These are phyloP conservation scores for Calameuta idolon DNA, from an alignment of 2,888 invertebrate genomes.

Conservation along the genomic window DNA sequence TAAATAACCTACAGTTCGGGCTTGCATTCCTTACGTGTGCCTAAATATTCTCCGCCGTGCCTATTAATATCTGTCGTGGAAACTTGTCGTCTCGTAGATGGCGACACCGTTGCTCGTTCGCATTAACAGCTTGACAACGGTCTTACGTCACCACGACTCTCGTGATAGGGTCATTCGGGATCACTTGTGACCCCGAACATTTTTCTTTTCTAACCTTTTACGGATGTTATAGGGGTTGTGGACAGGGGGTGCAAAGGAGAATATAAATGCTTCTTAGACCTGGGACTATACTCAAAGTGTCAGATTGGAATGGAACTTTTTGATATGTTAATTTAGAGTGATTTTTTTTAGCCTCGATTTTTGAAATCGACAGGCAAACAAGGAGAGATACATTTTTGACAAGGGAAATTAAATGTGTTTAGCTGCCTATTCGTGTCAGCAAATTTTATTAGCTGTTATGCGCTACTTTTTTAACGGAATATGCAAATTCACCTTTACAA, in stretches of 20 bases:
- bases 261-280: not conserved
- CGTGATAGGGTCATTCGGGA: not conserved
- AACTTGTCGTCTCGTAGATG: not conserved
- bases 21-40: not conserved
- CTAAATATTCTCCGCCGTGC: not conserved
- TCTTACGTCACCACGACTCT: not conserved
- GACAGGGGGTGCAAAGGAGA: not conserved
- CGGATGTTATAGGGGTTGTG: not conserved
- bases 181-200: not conserved
- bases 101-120: not conserved
- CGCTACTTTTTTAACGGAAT: not conserved
- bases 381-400: not conserved
- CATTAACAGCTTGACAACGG: not conserved
- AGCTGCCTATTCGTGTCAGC: not conserved
- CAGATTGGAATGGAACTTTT: not conserved
- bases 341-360: not conserved
- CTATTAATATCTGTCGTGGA: conserved; percentile 5
- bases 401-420: not conserved
- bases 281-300: not conserved
- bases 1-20: not conserved
- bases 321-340: not conserved
- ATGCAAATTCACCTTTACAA: not conserved
- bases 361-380: not conserved
- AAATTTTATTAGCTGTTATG: not conserved
- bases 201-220: not conserved